phyloP scores from a whole-genome alignment of 2,888 invertebrate species.

The Therioaphis trifolii region DNA sequence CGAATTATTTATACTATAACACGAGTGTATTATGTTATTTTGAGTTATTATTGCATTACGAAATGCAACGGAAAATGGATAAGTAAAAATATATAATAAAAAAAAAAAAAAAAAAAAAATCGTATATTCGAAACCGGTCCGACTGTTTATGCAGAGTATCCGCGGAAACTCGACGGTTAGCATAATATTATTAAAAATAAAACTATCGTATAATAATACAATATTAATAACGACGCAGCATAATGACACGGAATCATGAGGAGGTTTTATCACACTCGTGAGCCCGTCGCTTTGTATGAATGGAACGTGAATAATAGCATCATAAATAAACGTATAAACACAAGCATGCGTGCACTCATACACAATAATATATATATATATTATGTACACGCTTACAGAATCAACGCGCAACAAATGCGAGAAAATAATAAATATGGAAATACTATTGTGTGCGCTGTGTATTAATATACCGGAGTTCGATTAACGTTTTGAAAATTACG shows the following conservation, averaged over 20 bases:
- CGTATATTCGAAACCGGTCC: not conserved
- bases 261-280: not conserved
- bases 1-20: no score
- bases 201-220: not conserved
- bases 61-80: not conserved
- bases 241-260: not conserved
- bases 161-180: not conserved
- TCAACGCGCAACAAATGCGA: not conserved
- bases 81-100: no score
- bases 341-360: not conserved
- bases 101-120: no score
- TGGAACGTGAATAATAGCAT: constrained; percentile 2
- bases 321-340: not conserved
- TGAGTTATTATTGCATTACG: not conserved
- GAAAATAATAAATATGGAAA: not conserved
- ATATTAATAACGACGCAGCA: not conserved
- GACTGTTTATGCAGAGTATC: not conserved
- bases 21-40: no score
- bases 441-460: no score
- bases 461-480: not conserved
- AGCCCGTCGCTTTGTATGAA: not conserved
- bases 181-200: not conserved
- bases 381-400: not conserved
- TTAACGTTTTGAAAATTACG: not conserved
- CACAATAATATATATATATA: no score